phyloP scores from a whole-genome alignment of 2,797 vertebrate genomes.

The Smutsia temminckii region DNA sequence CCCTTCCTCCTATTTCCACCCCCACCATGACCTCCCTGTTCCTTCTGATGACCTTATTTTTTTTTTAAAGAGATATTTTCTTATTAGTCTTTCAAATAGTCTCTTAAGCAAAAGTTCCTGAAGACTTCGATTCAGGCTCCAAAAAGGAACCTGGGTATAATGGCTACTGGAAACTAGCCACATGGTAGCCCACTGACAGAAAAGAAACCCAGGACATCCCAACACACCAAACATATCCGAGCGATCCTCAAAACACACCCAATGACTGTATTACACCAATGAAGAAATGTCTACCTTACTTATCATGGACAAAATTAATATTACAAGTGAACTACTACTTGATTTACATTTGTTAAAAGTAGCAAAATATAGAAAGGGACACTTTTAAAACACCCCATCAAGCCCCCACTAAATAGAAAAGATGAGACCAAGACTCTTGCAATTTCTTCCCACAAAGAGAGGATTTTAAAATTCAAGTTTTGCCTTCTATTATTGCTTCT shows the following conservation, averaged over 20 bases:
- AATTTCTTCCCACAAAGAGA: not conserved
- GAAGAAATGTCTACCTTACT: not conserved
- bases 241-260: not conserved
- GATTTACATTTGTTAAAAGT: not conserved
- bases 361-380: not conserved
- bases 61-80: not conserved
- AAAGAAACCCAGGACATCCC: not conserved
- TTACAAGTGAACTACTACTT: not conserved
- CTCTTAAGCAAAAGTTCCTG: not conserved
- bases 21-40: not conserved
- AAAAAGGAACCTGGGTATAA: not conserved
- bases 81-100: not conserved
- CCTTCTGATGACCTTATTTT: not conserved
- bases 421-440: not conserved
- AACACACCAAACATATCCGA: not conserved
- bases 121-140: not conserved
- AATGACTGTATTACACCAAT: not conserved
- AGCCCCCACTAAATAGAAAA: not conserved
- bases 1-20: not conserved
- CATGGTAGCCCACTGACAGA: not conserved
- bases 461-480: not conserved
- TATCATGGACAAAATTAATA: not conserved
- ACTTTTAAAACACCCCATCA: not conserved
- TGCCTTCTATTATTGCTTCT: not conserved
- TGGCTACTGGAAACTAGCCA: not conserved